Percentiles rank a stretch among this genome's conserved stretches.
These are phyloP conservation scores for Prietella phreatophila DNA, from an alignment of 2,113 vertebrate genomes.

Conservation along the genomic window DNA sequence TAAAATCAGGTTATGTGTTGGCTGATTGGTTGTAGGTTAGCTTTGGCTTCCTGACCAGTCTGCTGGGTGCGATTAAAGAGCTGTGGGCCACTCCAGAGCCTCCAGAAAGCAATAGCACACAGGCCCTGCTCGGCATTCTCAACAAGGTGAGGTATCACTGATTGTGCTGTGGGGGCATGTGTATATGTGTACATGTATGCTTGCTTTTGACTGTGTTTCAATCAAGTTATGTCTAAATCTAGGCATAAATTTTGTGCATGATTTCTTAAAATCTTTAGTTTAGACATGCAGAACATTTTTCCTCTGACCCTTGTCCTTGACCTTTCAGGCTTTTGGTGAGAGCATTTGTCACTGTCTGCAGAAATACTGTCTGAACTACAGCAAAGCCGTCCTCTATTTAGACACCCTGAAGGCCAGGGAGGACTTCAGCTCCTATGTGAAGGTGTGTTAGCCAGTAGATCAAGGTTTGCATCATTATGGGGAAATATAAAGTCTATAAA, in stretches of 20 bases:
- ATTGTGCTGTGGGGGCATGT: background rate
- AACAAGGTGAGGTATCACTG: conserved; percentile 69
- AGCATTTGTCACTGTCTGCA: conserved; percentile 85
- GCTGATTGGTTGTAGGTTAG: conserved; percentile 73
- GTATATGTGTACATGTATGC: background rate
- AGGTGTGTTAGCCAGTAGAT: conserved; percentile 72
- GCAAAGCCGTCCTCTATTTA: conserved; percentile 82
- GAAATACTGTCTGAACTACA: conserved; percentile 90
- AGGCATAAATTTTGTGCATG: background rate
- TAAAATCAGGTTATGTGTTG: background rate
- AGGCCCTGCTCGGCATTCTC: conserved; percentile 76
- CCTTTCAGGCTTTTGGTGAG: conserved; percentile 77
- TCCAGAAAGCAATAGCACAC: conserved; percentile 53
- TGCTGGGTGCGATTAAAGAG: conserved; percentile 74
- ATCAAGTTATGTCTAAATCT: background rate
- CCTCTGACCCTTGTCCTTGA: conserved; percentile 7
- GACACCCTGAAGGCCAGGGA: conserved; percentile 83
- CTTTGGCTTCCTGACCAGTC: conserved; percentile 79
- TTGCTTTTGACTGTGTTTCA: background rate
- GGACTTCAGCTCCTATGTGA: conserved; percentile 85
- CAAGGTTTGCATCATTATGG: background rate
- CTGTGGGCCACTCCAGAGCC: conserved; percentile 60
- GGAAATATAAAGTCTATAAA: too few relatives aligned
- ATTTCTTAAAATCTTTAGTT: background rate
- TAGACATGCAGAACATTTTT: background rate